A percentile compares a stretch with the other conserved stretches of the same genome.
Evolutionary conservation across 1,140 invertebrate species (phyloP).

Genomic region (Nasonia vitripennis): DNA sequence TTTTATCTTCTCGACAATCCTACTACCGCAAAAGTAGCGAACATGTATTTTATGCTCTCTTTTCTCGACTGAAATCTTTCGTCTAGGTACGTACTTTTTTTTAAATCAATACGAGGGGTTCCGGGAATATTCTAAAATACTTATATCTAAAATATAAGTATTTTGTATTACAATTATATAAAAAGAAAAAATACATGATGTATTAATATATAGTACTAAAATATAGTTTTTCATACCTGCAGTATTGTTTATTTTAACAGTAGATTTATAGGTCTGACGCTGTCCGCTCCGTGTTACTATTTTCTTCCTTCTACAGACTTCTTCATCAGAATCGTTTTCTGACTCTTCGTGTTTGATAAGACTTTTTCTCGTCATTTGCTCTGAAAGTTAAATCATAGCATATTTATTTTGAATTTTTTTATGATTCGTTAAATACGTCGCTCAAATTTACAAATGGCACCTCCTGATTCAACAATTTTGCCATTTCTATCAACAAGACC

Average conservation of each 20-base stretch:
- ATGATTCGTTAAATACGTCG: too few relatives aligned
- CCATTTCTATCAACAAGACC: too few relatives aligned
- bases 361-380: background rate
- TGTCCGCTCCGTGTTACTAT: background rate
- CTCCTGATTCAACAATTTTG: too few relatives aligned
- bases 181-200: too few relatives aligned
- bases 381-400: background rate
- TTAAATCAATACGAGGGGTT: background rate
- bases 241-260: background rate
- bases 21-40: too few relatives aligned
- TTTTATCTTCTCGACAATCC: too few relatives aligned
- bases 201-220: too few relatives aligned
- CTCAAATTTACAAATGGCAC: too few relatives aligned
- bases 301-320: background rate
- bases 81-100: background rate
- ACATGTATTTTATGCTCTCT: too few relatives aligned
- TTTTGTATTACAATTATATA: background rate
- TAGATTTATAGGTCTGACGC: background rate
- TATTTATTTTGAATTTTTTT: too few relatives aligned
- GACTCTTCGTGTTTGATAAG: background rate
- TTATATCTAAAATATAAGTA: background rate
- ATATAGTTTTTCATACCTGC: background rate
- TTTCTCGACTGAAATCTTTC: background rate
- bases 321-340: background rate
- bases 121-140: background rate